Percentiles rank a stretch among this genome's conserved stretches.
phyloP scores from a whole-genome alignment of 1,140 invertebrate species.

The Patella vulgata region DNA sequence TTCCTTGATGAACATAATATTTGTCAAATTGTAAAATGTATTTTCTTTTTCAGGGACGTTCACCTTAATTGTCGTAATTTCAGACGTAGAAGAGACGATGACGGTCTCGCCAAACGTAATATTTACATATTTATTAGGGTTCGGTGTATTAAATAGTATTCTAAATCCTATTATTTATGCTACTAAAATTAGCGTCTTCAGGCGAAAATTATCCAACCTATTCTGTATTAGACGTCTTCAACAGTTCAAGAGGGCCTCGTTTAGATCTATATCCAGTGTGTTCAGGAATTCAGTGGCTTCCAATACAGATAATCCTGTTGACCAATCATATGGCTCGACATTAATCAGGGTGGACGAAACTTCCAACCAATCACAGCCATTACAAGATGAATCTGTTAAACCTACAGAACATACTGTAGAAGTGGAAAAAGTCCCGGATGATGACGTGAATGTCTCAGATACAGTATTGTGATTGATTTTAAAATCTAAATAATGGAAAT shows the following conservation, averaged over 20 bases:
- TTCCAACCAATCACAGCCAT: too few species aligned
- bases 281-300: neutral
- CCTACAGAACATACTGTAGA: too few species aligned
- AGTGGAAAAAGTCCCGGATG: too few species aligned
- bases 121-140: constrained; percentile 9
- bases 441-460: too few species aligned
- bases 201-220: neutral
- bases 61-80: neutral
- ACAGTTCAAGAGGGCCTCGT: neutral
- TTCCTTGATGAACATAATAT: too few species aligned
- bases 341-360: too few species aligned
- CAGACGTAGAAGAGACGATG: neutral
- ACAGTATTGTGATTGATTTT: too few species aligned
- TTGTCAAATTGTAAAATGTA: too few species aligned
- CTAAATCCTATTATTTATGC: constrained; percentile 25
- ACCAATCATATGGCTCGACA: too few species aligned
- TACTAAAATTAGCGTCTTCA: constrained; percentile 10
- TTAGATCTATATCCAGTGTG: neutral
- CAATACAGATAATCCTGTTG: too few species aligned
- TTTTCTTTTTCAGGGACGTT: constrained; percentile 6
- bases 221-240: constrained; percentile 3
- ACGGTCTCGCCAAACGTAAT: constrained; percentile 4
- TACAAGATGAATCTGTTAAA: too few species aligned
- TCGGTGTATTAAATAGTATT: constrained; percentile 21
- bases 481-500: too few species aligned